Evolutionary conservation across 1,140 invertebrate species (phyloP), one percentile per base, ranked within the genome.

Genomic region (Lucilia sericata): DNA sequence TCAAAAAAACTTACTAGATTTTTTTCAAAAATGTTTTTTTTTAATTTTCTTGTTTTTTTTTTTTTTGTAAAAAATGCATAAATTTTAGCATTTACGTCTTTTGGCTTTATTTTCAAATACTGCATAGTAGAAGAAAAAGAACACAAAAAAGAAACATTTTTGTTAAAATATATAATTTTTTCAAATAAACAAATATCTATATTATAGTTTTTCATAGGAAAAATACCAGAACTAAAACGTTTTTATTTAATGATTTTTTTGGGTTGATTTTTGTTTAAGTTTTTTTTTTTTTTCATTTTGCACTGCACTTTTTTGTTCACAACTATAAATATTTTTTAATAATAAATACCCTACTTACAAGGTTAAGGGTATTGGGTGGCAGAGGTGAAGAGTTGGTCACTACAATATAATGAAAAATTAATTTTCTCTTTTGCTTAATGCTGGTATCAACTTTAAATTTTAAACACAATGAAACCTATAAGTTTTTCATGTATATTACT

Each of bases 61-160:
- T 42, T 51, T 55, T 49, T 80, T 80, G 42, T 80, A 80, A 80
- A 80, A 80, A 80, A 80, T 80, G 76, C 76, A 80, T 80, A 80
- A 80, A 80, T 80, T 80, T 80, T 80, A 19, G 76, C 76, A 80
- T 80, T 80, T 80, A 80, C 76, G 76, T 80, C 76, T 80, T 78
- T 80, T 80, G 76, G 76, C 42, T 80, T 78, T 80, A 80, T 80
- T 80, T 80, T 80, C 34, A 51, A 80, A 49, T 49, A 49, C 8
- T 80, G 42, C 36, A 47, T 34, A 42, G 19, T 14, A 42, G 19
- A 30, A 74, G 2, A 74, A 25, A 1, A 47, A 80, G n/a, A 80
- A 80, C 4, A 49, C 21, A 5, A 25, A 80, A 80, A 80, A 80
- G 49, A 49, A 51, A 21, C 17, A 80, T 78, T 78, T 78, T 78